A percentile compares a stretch with the other conserved stretches of the same genome.
Evolutionary conservation across 1,140 invertebrate species (phyloP).

Genomic region (Papilio dardanus): DNA sequence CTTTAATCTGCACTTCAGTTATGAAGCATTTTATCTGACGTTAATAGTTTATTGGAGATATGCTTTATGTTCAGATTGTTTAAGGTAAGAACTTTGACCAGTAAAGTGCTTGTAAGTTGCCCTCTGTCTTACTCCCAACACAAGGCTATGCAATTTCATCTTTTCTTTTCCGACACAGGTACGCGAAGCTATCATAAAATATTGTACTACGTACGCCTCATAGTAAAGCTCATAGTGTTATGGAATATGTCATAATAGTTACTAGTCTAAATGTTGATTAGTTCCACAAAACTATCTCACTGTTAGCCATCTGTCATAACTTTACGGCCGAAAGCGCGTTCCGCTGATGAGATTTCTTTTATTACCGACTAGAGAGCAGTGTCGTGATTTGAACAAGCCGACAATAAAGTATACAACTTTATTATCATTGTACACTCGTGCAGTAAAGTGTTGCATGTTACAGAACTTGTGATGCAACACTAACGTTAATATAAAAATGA

Average conservation of each 20-base stretch:
- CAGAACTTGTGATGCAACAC: not conserved
- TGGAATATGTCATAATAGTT: not conserved
- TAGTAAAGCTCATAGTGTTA: too few relatives aligned
- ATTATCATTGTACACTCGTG: conserved; percentile 18
- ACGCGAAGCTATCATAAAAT: too few relatives aligned
- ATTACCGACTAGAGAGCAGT: conserved; percentile 24
- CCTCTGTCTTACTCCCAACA: too few relatives aligned
- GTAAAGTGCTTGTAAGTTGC: too few relatives aligned
- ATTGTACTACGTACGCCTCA: too few relatives aligned
- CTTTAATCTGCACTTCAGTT: not conserved
- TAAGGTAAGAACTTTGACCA: too few relatives aligned
- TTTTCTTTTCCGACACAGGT: too few relatives aligned
- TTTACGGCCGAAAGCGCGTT: conserved; percentile 19
- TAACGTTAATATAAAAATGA: not conserved
- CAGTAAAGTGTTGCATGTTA: not conserved
- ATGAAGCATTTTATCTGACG: not conserved
- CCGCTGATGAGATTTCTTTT: conserved; percentile 25
- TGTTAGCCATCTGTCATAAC: conserved; percentile 12
- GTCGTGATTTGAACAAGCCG: not conserved
- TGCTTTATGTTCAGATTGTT: too few relatives aligned
- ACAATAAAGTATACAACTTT: conserved; percentile 2
- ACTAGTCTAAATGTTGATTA: not conserved
- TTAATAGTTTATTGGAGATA: too few relatives aligned
- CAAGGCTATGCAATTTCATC: too few relatives aligned
- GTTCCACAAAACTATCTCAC: not conserved